Evolutionary conservation across 2,113 vertebrate genomes (phyloP), one percentile per base, ranked within the genome.

Genomic region (Spilogale gracilis): DNA sequence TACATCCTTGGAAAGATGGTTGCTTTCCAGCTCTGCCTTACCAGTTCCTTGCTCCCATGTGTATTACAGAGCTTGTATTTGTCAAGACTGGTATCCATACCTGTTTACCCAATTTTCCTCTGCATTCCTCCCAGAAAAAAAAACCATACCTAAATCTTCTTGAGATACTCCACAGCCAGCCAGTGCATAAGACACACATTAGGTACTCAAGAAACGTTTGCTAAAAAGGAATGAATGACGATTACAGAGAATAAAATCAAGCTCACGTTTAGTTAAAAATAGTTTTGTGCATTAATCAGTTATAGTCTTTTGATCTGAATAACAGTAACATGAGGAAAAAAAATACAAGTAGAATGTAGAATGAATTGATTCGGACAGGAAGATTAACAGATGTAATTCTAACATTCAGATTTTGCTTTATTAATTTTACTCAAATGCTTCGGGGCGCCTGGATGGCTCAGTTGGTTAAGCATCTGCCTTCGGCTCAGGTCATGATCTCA

Each of bases 161-260:
- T 60, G 56, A 95, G 78, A 80, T 50, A 81, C 45, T 82, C 43
- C 69, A 69, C 5, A 81, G 45, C 25, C 43, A 73, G 65, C 16
- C 45, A 87, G 69, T n/a, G 32, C 45, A 86, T 58, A 43, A 11
- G 32, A 76, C 13, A 86, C 10, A 67, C 6, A 91, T 13, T 63
- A 6, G 18, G 18, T 83, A 82, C 20, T 79, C 3, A 88, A 93
- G n/a, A 91, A 87, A 63, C 10, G 6, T 71, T 69, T 91, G 76
- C 60, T 83, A 61, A 82, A 93, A 91, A 81, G 14, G 43, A 95
- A 92, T 78, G 17, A 81, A 85, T 20, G 45, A 95, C 58, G 56
- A 74, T 80, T 73, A 94, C 3, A 96, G 4, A 88, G 27, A 84
- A 52, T 43, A 83, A 94, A 95, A 90, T 81, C 61, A 86, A 90